Conservation (phyloP, 2,113 vertebrate species). For the Oncorhynchus keta region DNA sequence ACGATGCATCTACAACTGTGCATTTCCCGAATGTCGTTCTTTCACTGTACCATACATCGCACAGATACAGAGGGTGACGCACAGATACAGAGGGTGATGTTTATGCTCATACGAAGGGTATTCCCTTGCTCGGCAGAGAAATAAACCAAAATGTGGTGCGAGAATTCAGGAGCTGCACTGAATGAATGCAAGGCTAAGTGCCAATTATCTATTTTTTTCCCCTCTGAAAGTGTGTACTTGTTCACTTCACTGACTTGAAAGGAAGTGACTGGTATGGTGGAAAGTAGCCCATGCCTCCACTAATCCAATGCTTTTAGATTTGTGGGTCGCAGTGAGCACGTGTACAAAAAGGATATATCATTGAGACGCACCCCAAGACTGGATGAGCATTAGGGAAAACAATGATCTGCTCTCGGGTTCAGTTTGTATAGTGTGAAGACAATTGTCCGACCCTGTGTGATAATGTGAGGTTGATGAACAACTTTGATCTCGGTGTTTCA, state of each 20-base stretch:
- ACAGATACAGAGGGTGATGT: neutral
- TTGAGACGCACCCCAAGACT: too few species aligned
- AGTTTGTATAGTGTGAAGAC: constrained; percentile 23
- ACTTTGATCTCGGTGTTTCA: constrained; percentile 53
- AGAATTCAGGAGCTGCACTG: neutral
- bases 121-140: neutral
- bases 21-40: constrained; percentile 8
- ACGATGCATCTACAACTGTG: constrained; percentile 54
- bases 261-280: too few species aligned
- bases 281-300: too few species aligned
- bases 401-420: constrained; percentile 29
- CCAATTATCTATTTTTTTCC: too few species aligned
- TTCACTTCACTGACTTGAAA: too few species aligned
- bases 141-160: neutral
- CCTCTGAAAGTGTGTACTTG: too few species aligned
- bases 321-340: too few species aligned
- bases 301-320: constrained; percentile 4
- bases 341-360: too few species aligned
- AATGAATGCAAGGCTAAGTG: neutral
- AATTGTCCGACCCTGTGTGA: constrained; percentile 15
- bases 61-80: neutral
- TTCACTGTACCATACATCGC: too few species aligned
- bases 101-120: neutral
- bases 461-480: constrained; percentile 34
- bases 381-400: neutral